Evolutionary conservation across 2,797 vertebrate genomes (phyloP), one percentile per base, ranked within the genome.

Genomic region (Sus cebifrons): DNA sequence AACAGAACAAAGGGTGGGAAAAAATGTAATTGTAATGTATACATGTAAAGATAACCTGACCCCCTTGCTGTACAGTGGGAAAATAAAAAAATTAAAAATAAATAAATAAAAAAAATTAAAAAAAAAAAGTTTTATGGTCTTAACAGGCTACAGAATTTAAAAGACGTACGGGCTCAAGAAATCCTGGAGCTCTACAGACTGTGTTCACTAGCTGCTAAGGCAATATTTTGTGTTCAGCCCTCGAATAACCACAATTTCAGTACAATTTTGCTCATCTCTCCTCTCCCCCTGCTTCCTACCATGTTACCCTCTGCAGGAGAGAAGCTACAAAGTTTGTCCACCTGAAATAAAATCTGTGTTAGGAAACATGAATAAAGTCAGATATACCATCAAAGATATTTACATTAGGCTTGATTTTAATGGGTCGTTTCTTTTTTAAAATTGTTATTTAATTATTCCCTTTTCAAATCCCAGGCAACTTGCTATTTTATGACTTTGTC

Each of bases 211-310:
- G 64, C 20, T 77, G 36, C 8, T 14, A 12, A 74, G 64, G 21
- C 15, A 27, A 20, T 17, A 4, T 14, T 40, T 25, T 18, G 18
- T 23, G 32, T 3, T 8, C 10, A 4, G 9, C 49, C 15, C 40
- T 65, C 36, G 56, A 17, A 32, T 5, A 49, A 44, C 2, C 5
- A 15, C 44, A n/a, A 1, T 8, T n/a, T 40, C 32, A 8, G 12
- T 17, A 21, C 1, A 3, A 2, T 58, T 12, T 17, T 20, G 4
- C 16, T 49, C 49, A 18, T 20, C 0, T 40, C 58, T 17, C 14
- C 16, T n/a, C 23, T 29, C 18, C 23, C 23, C 21, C 23, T 40
- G 18, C 4, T 12, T 54, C 84, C 20, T 52, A 20, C 17, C 23
- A n/a, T 52, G n/a, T 36, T 23, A 44, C 36, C 44, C n/a, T 52